A percentile compares a stretch with the other conserved stretches of the same genome.
These are phyloP conservation scores for Prolemur simus DNA, from an alignment of 2,113 vertebrate species.

Conservation along the genomic window DNA sequence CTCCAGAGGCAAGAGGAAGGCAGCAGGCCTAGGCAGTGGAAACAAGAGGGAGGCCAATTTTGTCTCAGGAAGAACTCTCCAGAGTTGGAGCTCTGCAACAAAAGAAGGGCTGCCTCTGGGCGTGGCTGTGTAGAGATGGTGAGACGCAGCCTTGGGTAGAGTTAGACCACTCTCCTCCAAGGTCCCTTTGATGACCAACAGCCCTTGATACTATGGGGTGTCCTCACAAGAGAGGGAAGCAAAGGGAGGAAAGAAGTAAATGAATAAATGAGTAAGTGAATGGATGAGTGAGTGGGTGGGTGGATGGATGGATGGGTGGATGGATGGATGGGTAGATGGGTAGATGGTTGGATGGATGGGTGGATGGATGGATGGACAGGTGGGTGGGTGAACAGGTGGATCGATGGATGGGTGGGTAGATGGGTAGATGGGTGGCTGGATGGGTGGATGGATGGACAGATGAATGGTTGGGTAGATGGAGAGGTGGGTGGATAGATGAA, in stretches of 20 bases:
- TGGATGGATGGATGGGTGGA: too few species aligned
- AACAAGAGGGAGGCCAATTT: neutral
- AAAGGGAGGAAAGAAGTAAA: neutral
- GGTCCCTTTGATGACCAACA: neutral
- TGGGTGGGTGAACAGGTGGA: too few species aligned
- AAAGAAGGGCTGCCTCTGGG: neutral
- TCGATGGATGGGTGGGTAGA: too few species aligned
- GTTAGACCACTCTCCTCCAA: neutral
- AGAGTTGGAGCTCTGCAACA: neutral
- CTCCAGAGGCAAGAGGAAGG: neutral
- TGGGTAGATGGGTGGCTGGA: too few species aligned
- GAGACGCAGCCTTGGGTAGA: neutral
- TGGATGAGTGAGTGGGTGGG: neutral
- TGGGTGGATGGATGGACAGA: too few species aligned
- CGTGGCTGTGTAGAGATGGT: neutral
- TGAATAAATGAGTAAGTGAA: too few species aligned
- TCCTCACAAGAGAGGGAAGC: neutral
- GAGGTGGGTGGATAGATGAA: too few species aligned
- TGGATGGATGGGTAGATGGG: too few species aligned
- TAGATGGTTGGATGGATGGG: too few species aligned
- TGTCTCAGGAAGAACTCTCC: neutral
- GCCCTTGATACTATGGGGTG: neutral
- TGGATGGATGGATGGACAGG: too few species aligned
- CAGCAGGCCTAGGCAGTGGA: neutral
- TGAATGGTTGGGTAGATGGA: too few species aligned